Conservation (phyloP, 2,797 vertebrate genomes). For the Discoglossus pictus region DNA sequence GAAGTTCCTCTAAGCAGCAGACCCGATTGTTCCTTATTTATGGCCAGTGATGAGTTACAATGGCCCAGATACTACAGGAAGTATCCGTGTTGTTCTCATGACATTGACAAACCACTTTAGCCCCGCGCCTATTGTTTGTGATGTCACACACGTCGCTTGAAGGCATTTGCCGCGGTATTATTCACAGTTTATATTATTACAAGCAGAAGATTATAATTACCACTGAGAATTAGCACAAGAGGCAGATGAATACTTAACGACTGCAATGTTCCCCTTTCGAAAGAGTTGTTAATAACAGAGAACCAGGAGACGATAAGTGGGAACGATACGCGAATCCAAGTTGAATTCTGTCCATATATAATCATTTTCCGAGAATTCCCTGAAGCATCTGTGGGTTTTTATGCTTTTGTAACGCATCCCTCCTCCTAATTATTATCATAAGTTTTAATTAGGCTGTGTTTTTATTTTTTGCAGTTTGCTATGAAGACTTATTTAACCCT, state of each 20-base stretch:
- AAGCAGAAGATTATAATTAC: constrained; percentile 42
- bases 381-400: not conserved
- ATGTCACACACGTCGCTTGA: constrained; percentile 18
- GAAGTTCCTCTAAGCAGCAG: too few relatives aligned
- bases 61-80: not conserved
- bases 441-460: constrained; percentile 5
- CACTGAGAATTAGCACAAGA: constrained; percentile 14
- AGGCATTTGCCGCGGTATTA: constrained; percentile 24
- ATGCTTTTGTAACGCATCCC: not conserved
- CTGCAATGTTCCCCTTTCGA: not conserved
- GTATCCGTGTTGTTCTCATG: constrained; percentile 2
- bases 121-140: constrained; percentile 23
- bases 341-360: not conserved
- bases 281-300: constrained; percentile 2
- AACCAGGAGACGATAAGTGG: not conserved
- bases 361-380: constrained; percentile 1
- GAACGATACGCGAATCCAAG: not conserved
- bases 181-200: constrained; percentile 36
- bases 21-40: constrained; percentile 2
- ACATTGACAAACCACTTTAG: constrained; percentile 35
- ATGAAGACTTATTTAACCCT: not conserved
- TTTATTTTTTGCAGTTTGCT: not conserved
- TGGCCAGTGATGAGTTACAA: constrained; percentile 16
- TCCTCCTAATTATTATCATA: constrained; percentile 7
- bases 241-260: constrained; percentile 27